Evolutionary conservation across 2,113 vertebrate genomes (phyloP), one percentile per base, ranked within the genome.

Genomic region (Gymnogyps californianus): DNA sequence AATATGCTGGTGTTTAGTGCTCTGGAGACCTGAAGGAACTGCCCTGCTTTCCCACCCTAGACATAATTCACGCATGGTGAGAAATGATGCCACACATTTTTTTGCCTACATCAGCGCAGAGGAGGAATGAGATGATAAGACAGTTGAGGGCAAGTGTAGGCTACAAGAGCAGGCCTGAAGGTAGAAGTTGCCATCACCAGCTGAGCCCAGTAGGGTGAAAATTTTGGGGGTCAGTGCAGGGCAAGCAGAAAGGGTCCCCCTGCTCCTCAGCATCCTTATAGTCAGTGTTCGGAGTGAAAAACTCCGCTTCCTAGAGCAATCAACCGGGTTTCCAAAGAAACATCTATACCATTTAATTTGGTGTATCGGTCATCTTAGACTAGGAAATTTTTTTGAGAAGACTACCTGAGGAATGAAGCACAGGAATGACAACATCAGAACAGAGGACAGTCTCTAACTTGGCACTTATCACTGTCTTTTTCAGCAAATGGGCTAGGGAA

Each of bases 391-490:
- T 46, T 88, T 77, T 22, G 24, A 57, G 47, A n/a, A n/a, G 2
- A 10, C 49, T 20, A 7, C 22, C 61, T 34, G n/a, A 86, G n/a
- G 67, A 62, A 49, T 11, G 40, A 65, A 75, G 34, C 36, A 66
- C 28, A 29, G 59, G 36, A 72, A 66, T 8, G 20, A 32, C 16
- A 42, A 10, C 16, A 32, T 26, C 52, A n/a, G 24, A 85, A 20
- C 12, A 75, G 21, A 57, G 32, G 19, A 47, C 0, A 0, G 25
- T 40, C 62, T 69, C 79, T 80, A n/a, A 67, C 47, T 7, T 59
- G 55, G 29, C 26, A 22, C 31, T 58, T 31, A 10, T 34, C 47
- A 31, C 51, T 0, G 0, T 1, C 11, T 25, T 80, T 31, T 59
- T 38, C 76, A 64, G 69, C 51, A 69, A 42, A 40, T 1, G 8